phyloP scores from a whole-genome alignment of 1,140 invertebrate genomes.

The Idris sp. region DNA sequence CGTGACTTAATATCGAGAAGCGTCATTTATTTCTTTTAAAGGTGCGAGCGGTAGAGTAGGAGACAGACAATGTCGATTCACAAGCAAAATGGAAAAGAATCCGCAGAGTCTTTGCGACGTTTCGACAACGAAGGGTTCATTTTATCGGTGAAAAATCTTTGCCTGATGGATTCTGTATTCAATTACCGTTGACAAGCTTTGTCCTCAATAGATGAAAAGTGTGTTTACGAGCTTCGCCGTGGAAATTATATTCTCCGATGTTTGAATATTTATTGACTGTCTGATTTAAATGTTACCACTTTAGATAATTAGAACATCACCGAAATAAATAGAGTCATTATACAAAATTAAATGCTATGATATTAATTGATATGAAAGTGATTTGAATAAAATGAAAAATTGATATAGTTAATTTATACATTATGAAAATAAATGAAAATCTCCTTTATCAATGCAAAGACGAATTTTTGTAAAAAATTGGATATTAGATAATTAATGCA shows the following conservation, averaged over 20 bases:
- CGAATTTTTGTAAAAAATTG: too few relatives aligned
- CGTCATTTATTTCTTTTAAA: conserved; percentile 69
- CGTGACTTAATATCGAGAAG: conserved; percentile 60
- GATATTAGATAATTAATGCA: too few relatives aligned
- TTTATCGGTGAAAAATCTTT: conserved; percentile 49
- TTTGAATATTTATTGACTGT: conserved; percentile 42
- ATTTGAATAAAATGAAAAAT: too few relatives aligned
- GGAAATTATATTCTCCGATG: conserved; percentile 14
- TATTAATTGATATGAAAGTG: too few relatives aligned
- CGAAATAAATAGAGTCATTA: conserved; percentile 16
- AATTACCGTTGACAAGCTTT: conserved; percentile 49
- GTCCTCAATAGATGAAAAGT: conserved; percentile 42
- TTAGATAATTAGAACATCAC: conserved; percentile 36
- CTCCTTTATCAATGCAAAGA: too few relatives aligned
- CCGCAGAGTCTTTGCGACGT: conserved; percentile 27
- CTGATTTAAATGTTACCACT: conserved; percentile 29
- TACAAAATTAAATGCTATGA: neutral
- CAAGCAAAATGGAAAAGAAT: conserved; percentile 40
- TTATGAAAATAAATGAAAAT: too few relatives aligned
- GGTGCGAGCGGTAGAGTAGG: conserved; percentile 23
- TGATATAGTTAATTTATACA: too few relatives aligned
- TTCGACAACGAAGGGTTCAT: conserved; percentile 45
- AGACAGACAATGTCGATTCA: conserved; percentile 42
- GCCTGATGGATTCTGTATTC: conserved; percentile 55
- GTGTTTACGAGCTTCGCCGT: conserved; percentile 35